Evolutionary conservation across 2,113 vertebrate species (phyloP).

Genomic region (Sprattus sprattus): DNA sequence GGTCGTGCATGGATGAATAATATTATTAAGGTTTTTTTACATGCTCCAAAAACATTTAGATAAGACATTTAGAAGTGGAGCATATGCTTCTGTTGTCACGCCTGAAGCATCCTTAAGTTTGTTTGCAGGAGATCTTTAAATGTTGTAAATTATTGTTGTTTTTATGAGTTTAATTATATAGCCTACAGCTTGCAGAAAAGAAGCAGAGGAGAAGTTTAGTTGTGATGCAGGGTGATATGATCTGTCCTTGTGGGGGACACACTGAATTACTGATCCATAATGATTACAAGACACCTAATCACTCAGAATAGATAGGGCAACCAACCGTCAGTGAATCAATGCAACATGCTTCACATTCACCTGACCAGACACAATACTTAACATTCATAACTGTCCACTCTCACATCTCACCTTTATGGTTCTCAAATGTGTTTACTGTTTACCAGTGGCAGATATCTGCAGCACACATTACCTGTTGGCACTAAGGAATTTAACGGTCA

Average conservation of each 20-base stretch:
- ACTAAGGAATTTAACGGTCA: not conserved
- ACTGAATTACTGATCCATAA: not conserved
- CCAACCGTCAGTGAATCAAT: not conserved
- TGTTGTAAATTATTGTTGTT: not conserved
- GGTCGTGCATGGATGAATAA: not conserved
- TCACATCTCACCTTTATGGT: not conserved
- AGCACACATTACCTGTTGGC: not conserved
- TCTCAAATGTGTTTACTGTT: not conserved
- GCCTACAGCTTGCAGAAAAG: too few species aligned
- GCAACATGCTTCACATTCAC: not conserved
- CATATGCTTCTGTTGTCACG: not conserved
- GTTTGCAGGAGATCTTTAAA: not conserved
- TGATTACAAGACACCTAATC: not conserved
- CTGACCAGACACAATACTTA: not conserved
- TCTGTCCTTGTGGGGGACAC: not conserved
- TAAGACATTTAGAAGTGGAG: not conserved
- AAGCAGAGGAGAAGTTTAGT: too few species aligned
- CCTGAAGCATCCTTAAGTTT: not conserved
- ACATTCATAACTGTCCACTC: not conserved
- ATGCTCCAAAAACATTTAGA: not conserved
- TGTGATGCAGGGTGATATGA: too few species aligned
- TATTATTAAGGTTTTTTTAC: slow-evolving; percentile 5
- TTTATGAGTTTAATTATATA: not conserved
- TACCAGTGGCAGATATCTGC: not conserved
- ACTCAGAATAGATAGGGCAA: not conserved